Evolutionary conservation across 2,888 invertebrate genomes (phyloP), one percentile per base, ranked within the genome.

Genomic region (Sinohyriopsis cumingii): DNA sequence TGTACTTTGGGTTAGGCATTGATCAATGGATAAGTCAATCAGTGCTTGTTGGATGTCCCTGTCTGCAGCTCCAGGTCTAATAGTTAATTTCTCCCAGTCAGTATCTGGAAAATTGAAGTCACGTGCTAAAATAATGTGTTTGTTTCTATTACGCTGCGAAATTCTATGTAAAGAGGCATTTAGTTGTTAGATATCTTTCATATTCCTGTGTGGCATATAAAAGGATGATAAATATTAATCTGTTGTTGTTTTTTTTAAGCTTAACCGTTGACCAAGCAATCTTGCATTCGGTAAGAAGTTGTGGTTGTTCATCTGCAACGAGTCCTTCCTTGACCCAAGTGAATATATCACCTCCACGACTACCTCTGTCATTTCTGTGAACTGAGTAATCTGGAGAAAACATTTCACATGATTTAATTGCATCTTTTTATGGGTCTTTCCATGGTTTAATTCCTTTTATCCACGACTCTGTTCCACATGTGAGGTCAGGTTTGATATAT

Each of bases 21-120:
- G n/a, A n/a, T n/a, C n/a, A n/a, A n/a, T n/a, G n/a, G n/a, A n/a
- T n/a, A n/a, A n/a, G 55, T 76, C 76, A 5, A 71, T 55, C 2
- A 76, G 55, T 9, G 69, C 68, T 45, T 76, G 75, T 53, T 75
- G 72, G 12, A 75, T 68, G n/a, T 68, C 68, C 45, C 63, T 56
- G 28, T 75, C 72, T 9, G 65, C n/a, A n/a, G n/a, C n/a, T n/a
- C n/a, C 22, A 1, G 66, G 62, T 3, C 63, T 57, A 18, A 67
- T 64, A 15, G 63, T 20, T 33, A 65, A 9, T 20, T 55, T 70
- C 6, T 45, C 15, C 72, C 72, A 77, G 22, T 68, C 25, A 12
- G 70, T 72, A 63, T 75, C 56, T 28, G 72, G 75, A 55, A 72
- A 75, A 65, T 75, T 75, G 67, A 75, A 75, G 57, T 75, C 72